Conservation (phyloP, 1,140 invertebrate genomes). For the Drosophila takahashii region DNA sequence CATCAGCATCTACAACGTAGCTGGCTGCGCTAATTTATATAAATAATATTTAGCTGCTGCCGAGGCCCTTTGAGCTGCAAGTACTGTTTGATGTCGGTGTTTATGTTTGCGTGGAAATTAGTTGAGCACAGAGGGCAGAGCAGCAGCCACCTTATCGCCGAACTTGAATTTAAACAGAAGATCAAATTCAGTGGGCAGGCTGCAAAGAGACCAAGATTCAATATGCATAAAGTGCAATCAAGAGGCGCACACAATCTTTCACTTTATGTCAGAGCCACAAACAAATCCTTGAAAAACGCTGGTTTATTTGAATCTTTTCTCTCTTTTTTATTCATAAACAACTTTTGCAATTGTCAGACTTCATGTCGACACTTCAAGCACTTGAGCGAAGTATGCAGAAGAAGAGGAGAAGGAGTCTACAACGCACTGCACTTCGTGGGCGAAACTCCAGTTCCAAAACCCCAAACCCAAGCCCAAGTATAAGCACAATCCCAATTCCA, state of each 20-base stretch:
- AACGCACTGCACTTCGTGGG: slow-evolving; percentile 45
- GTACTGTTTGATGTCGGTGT: slow-evolving; percentile 31
- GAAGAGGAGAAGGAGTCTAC: slow-evolving; percentile 4
- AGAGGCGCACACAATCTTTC: slow-evolving; percentile 34
- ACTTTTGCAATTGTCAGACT: slow-evolving; percentile 76
- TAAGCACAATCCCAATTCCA: slow-evolving; percentile 29
- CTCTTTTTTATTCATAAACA: slow-evolving; percentile 35
- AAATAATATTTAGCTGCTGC: slow-evolving; percentile 66
- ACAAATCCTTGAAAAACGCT: slow-evolving; percentile 36
- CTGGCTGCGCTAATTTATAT: slow-evolving; percentile 75
- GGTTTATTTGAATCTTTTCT: slow-evolving; percentile 12
- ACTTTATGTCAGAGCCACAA: slow-evolving; percentile 27
- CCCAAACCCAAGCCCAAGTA: background rate
- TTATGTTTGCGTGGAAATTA: slow-evolving; percentile 13
- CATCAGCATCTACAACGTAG: slow-evolving; percentile 18
- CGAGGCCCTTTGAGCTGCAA: slow-evolving; percentile 21
- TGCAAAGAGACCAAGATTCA: background rate
- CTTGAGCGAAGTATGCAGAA: slow-evolving; percentile 10
- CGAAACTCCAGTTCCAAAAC: slow-evolving; percentile 29
- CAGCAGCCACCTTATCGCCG: slow-evolving; percentile 1
- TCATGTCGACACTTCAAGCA: slow-evolving; percentile 77
- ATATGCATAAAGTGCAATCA: slow-evolving; percentile 24
- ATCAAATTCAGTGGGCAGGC: slow-evolving; percentile 13
- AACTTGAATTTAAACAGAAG: slow-evolving; percentile 8
- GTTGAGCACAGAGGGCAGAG: background rate